Evolutionary conservation across 2,797 vertebrate species (phyloP), one percentile per base, ranked within the genome.

Genomic region (Buphagus erythrorhynchus): DNA sequence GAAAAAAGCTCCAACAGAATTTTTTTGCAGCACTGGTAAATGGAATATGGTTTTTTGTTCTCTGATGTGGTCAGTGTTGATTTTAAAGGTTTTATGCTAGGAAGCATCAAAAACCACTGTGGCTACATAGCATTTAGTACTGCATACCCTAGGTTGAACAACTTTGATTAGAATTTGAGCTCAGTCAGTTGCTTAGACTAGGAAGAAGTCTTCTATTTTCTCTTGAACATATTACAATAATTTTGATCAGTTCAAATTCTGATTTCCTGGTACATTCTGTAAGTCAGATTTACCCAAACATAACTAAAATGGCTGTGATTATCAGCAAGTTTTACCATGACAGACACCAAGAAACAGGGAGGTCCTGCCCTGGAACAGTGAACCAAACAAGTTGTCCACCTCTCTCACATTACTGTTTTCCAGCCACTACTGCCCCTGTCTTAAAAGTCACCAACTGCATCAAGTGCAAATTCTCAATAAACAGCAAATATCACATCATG

Each of bases 401-500:
- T 85, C 15, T n/a, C 31, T 43, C 46, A 6, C 4, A 2, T 48
- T 29, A 11, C 57, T 61, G 2, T 73, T 81, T 84, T 57, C 38
- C 58, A 84, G 35, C 24, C 57, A 63, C 6, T 33, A 13, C 38
- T n/a, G 33, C 13, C 10, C 12, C 9, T 16, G 9, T 54, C 21
- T 65, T 42, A n/a, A 7, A 58, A 76, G 25, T 14, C 21, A 33
- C 24, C 14, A 14, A 40, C 8, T 21, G 2, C 10, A 18, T 4
- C 28, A 25, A 15, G 17, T 42, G 33, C 0, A 0, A 31, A 25
- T 10, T 26, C 19, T 54, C 2, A 11, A 16, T 26, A 5, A 65
- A 33, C 0, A 8, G 36, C 38, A 66, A 13, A 48, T 5, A 13
- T 43, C 43, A 48, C 33, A 36, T 11, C 28, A 1, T 1, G 16